A percentile compares a stretch with the other conserved stretches of the same genome.
Evolutionary conservation across 2,888 invertebrate genomes (phyloP).

Genomic region (Drosophila prostipennis): DNA sequence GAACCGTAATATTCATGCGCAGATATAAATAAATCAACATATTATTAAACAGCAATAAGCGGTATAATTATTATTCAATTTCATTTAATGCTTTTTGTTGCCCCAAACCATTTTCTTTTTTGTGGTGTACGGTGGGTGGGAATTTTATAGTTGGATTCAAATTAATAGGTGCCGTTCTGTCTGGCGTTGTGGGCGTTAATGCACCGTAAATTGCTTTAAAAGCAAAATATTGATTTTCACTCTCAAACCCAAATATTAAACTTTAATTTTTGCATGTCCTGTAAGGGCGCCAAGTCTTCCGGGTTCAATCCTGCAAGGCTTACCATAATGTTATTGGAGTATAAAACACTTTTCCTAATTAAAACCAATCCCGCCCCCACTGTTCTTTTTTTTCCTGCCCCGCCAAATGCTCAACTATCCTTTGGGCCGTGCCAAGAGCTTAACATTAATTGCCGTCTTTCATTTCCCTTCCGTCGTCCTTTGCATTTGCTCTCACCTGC

Average conservation of each 20-base stretch:
- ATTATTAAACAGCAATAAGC: conserved; percentile 25
- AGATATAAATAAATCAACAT: conserved; percentile 45
- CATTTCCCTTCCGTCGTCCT: conserved; percentile 46
- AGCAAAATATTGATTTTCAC: conserved; percentile 25
- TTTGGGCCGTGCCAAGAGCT: conserved; percentile 61
- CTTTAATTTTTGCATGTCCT: conserved; percentile 3
- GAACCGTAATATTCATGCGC: not conserved
- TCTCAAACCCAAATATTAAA: not conserved
- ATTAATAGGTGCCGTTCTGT: not conserved
- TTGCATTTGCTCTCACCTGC: conserved; percentile 41
- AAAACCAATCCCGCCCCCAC: conserved; percentile 46
- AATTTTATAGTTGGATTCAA: not conserved
- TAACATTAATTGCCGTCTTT: conserved; percentile 70
- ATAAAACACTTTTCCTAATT: conserved; percentile 66
- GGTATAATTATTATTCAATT: conserved; percentile 20
- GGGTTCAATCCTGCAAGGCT: conserved; percentile 37
- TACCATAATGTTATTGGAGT: conserved; percentile 53
- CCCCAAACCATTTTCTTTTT: not conserved
- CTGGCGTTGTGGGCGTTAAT: too few relatives aligned
- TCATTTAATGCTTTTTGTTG: conserved; percentile 1
- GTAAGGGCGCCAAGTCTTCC: not conserved
- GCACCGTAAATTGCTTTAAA: conserved; percentile 7
- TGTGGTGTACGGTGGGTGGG: not conserved
- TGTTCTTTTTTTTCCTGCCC: conserved; percentile 23
- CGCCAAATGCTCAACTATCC: conserved; percentile 55